Evolutionary conservation across 1,140 invertebrate species (phyloP).

Genomic region (Monomorium pharaonis): DNA sequence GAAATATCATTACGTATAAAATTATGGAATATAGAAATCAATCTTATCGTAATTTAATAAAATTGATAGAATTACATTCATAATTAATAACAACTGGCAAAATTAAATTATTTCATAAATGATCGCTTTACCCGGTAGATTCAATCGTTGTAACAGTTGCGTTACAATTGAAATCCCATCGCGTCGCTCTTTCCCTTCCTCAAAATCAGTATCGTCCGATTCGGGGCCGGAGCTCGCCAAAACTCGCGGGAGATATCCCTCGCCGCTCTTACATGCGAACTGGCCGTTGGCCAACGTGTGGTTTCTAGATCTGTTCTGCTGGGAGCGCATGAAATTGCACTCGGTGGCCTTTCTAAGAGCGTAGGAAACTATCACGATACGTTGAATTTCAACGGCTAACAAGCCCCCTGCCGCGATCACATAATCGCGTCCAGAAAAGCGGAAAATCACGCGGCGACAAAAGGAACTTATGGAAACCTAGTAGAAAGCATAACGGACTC

Average conservation of each 20-base stretch:
- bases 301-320: slow-evolving; percentile 43
- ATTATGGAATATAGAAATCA: not conserved
- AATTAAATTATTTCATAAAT: not conserved
- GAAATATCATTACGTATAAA: slow-evolving; percentile 2
- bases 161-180: not conserved
- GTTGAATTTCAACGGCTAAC: slow-evolving; percentile 55
- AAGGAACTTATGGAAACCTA: slow-evolving; percentile 35
- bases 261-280: not conserved
- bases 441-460: slow-evolving; percentile 57
- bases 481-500: slow-evolving; percentile 57
- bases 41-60: not conserved
- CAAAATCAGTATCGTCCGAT: not conserved
- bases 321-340: slow-evolving; percentile 43
- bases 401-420: slow-evolving; percentile 24
- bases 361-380: not conserved
- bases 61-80: not conserved
- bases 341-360: slow-evolving; percentile 34
- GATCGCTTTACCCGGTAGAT: not conserved
- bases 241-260: slow-evolving; percentile 1
- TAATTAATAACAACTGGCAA: not conserved
- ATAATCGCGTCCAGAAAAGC: slow-evolving; percentile 55
- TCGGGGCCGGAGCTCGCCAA: not conserved
- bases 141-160: not conserved
- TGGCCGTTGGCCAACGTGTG: not conserved
- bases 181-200: not conserved